phyloP scores from a whole-genome alignment of 37 sponge, comb jelly and placozoan genomes.

The Agelas oroides region DNA sequence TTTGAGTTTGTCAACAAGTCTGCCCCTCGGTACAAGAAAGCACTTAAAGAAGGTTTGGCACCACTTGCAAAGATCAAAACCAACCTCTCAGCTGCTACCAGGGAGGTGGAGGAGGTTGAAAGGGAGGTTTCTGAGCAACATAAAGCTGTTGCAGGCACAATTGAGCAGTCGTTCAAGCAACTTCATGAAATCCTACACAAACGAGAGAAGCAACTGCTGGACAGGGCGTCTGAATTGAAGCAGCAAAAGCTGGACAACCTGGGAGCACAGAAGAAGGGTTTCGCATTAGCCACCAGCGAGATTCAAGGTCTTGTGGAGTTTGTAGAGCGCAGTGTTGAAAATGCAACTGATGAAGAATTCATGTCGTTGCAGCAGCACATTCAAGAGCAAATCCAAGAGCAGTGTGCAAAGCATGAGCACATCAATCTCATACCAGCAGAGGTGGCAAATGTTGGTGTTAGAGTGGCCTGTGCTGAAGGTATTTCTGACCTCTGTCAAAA shows the following conservation, averaged over 20 bases:
- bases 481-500: constrained; percentile 9
- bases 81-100: background rate
- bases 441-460: constrained; percentile 8
- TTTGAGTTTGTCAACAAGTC: constrained; percentile 27
- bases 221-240: background rate
- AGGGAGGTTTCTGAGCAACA: constrained; percentile 7
- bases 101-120: background rate
- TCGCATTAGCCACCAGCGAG: background rate
- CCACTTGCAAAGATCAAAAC: background rate
- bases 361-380: background rate
- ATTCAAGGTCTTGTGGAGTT: constrained; percentile 20
- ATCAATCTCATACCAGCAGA: constrained; percentile 12
- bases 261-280: background rate
- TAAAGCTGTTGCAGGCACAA: background rate
- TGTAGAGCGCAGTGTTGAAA: constrained; percentile 5
- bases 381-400: background rate
- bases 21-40: constrained; percentile 31
- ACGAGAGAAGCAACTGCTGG: constrained; percentile 22
- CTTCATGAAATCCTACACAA: constrained; percentile 6
- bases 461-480: constrained; percentile 4
- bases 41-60: background rate
- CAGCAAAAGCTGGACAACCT: constrained; percentile 1
- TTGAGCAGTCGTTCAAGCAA: constrained; percentile 38
- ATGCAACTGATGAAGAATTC: constrained; percentile 15
- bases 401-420: constrained; percentile 1